A percentile compares a stretch with the other conserved stretches of the same genome.
phyloP scores from a whole-genome alignment of 2,797 vertebrate species.

The Rhincodon typus region DNA sequence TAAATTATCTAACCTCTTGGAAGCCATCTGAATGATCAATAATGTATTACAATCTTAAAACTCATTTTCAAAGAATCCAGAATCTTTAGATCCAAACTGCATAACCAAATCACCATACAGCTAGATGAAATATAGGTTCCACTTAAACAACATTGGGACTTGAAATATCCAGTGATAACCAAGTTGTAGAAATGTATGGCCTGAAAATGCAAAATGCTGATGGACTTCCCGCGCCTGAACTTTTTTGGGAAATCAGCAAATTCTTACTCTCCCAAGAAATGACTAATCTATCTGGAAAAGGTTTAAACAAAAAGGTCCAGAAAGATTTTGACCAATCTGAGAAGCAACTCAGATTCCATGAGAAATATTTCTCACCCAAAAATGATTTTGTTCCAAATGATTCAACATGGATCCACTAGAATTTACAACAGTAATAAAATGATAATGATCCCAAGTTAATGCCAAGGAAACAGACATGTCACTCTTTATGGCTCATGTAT shows the following conservation, averaged over 20 bases:
- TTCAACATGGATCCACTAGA: not conserved
- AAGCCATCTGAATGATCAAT: not conserved
- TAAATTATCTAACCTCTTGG: not conserved
- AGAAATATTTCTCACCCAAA: not conserved
- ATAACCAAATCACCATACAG: not conserved
- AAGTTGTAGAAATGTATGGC: not conserved
- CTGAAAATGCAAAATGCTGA: not conserved
- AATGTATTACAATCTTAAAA: not conserved
- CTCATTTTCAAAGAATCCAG: not conserved
- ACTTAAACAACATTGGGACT: not conserved
- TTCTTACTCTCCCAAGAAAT: not conserved
- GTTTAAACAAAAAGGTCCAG: too few species aligned
- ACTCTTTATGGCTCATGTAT: not conserved
- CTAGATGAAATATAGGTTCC: not conserved
- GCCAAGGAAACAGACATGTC: not conserved
- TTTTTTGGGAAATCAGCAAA: not conserved
- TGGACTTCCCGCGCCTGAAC: not conserved
- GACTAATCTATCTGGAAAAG: not conserved
- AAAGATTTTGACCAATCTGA: not conserved
- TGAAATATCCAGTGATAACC: not conserved
- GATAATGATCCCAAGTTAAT: not conserved
- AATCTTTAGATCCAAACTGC: not conserved
- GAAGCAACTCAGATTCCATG: not conserved
- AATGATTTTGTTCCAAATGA: not conserved
- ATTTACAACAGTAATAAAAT: not conserved